A percentile compares a stretch with the other conserved stretches of the same genome.
phyloP scores from a whole-genome alignment of 2,113 vertebrate species.

The Dendropsophus ebraccatus region DNA sequence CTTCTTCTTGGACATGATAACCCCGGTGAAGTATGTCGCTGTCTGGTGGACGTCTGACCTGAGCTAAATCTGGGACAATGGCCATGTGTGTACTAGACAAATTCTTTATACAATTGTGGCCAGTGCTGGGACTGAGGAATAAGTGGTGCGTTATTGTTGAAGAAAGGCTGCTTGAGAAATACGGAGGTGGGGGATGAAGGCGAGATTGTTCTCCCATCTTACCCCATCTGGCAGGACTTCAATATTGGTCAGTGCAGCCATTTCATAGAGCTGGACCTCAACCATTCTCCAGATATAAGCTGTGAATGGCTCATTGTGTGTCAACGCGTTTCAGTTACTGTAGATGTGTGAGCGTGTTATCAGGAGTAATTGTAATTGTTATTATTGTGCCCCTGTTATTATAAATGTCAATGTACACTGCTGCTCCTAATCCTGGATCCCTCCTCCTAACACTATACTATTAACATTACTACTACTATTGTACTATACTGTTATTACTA shows the following conservation, averaged over 20 bases:
- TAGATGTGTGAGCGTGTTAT: not conserved
- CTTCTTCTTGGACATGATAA: not conserved
- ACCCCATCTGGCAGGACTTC: not conserved
- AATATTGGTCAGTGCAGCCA: not conserved
- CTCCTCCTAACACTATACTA: not conserved
- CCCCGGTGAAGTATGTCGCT: not conserved
- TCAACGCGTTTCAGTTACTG: not conserved
- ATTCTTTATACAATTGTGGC: slow-evolving; percentile 11
- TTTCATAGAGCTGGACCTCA: not conserved
- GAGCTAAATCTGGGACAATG: slow-evolving; percentile 22
- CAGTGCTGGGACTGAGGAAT: not conserved
- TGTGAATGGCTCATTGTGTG: not conserved
- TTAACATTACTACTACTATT: not conserved
- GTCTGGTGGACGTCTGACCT: slow-evolving; percentile 36
- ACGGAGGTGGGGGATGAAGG: not conserved
- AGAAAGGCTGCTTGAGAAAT: not conserved
- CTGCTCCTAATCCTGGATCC: not conserved
- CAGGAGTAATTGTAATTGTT: not conserved
- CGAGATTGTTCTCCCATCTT: not conserved
- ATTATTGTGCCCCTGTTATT: not conserved
- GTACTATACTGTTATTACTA: not conserved
- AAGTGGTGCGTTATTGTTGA: slow-evolving; percentile 21
- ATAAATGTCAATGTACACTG: not conserved
- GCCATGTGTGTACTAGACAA: slow-evolving; percentile 1
- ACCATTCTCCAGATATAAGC: not conserved